Conservation (phyloP, 2,888 invertebrate species). For the Tinea trinotella region DNA sequence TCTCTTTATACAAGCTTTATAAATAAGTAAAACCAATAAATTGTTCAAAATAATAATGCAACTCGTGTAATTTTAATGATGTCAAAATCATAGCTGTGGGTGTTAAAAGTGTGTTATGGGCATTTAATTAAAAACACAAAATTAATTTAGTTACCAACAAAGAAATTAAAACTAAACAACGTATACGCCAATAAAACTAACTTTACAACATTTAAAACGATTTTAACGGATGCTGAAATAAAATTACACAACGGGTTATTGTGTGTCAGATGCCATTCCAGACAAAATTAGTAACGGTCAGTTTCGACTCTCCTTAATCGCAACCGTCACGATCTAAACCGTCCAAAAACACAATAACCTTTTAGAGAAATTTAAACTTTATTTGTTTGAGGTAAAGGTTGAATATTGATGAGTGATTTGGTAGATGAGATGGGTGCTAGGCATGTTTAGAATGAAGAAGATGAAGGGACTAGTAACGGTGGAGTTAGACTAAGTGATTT, state of each 20-base stretch:
- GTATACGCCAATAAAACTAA: too few relatives aligned
- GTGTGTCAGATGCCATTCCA: conserved; percentile 22
- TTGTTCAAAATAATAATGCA: too few relatives aligned
- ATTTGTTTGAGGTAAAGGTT: background rate
- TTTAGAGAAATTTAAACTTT: background rate
- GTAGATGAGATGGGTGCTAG: background rate
- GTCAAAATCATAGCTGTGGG: too few relatives aligned
- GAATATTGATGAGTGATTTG: background rate
- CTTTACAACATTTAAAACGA: background rate
- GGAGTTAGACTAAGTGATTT: conserved; percentile 19
- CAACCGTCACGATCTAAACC: conserved; percentile 27
- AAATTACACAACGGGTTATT: conserved; percentile 17
- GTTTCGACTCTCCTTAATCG: conserved; percentile 44
- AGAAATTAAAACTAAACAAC: too few relatives aligned
- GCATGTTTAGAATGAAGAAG: conserved; percentile 14
- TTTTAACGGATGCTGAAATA: background rate
- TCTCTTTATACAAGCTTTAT: too few relatives aligned
- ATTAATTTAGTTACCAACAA: too few relatives aligned
- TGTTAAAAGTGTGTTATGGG: too few relatives aligned
- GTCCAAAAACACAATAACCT: background rate
- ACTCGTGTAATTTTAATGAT: too few relatives aligned
- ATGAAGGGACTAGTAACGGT: background rate
- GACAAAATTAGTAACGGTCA: conserved; percentile 51
- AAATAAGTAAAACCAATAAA: too few relatives aligned
- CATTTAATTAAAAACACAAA: too few relatives aligned